phyloP scores from a whole-genome alignment of 1,140 invertebrate genomes.

The Araneus ventricosus region DNA sequence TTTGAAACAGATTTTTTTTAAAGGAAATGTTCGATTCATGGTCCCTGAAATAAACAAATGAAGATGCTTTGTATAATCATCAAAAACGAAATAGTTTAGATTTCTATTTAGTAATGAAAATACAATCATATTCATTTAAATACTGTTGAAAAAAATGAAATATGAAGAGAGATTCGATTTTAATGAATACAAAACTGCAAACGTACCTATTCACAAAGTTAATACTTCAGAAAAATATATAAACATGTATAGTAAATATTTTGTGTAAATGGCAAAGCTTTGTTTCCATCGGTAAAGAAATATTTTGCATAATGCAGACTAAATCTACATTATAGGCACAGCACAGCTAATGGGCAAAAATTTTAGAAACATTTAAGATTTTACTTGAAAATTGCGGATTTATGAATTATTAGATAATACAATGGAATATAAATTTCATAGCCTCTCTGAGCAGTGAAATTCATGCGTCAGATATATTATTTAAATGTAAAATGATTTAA shows the following conservation, averaged over 20 bases:
- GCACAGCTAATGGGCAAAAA: constrained; percentile 5
- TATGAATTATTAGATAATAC: background rate
- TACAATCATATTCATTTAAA: background rate
- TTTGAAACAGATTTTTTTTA: background rate
- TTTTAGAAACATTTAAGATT: background rate
- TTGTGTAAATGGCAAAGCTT: constrained; percentile 4
- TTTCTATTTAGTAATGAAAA: background rate
- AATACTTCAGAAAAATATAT: constrained; percentile 22
- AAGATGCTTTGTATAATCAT: background rate
- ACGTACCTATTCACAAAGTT: background rate
- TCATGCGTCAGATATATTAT: background rate
- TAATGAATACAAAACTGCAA: background rate
- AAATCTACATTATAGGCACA: background rate
- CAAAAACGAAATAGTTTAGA: background rate
- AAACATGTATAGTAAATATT: background rate
- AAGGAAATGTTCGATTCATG: background rate
- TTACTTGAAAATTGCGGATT: background rate
- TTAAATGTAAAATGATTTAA: background rate
- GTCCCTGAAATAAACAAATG: constrained; percentile 19
- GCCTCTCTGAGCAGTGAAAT: background rate
- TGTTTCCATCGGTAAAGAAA: background rate
- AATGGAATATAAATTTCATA: background rate
- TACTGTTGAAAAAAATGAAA: background rate
- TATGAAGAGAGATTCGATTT: background rate
- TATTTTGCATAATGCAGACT: background rate